phyloP scores from a whole-genome alignment of 2,113 vertebrate species.

The Percina caprodes region DNA sequence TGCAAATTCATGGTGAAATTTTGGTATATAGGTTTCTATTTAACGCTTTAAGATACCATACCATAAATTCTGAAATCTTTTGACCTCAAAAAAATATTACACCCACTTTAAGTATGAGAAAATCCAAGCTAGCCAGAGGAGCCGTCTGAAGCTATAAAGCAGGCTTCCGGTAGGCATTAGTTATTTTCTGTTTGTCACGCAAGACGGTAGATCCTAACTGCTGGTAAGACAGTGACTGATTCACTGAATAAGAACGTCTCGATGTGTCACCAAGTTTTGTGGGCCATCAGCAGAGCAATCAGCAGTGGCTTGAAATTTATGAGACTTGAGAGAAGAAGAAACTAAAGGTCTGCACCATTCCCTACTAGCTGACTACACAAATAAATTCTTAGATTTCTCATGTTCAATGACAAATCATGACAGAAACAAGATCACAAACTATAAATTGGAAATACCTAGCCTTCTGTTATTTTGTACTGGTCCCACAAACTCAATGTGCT shows the following conservation, averaged over 20 bases:
- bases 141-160: background rate
- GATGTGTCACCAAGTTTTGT: slow-evolving; percentile 16
- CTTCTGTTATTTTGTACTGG: background rate
- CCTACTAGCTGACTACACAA: slow-evolving; percentile 20
- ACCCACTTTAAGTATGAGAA: slow-evolving; percentile 11
- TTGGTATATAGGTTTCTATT: background rate
- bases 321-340: slow-evolving; percentile 12
- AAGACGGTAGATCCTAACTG: slow-evolving; percentile 17
- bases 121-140: background rate
- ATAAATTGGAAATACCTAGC: background rate
- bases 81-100: background rate
- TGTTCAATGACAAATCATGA: slow-evolving; percentile 8
- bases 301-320: slow-evolving; percentile 20
- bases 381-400: slow-evolving; percentile 10
- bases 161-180: slow-evolving; percentile 1
- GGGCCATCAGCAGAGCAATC: slow-evolving; percentile 22
- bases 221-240: slow-evolving; percentile 31
- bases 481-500: background rate
- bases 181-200: slow-evolving; percentile 44
- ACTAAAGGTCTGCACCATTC: background rate
- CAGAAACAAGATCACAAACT: slow-evolving; percentile 2
- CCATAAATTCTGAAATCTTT: slow-evolving; percentile 6
- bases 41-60: background rate
- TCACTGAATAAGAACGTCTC: slow-evolving; percentile 28
- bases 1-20: background rate